Evolutionary conservation across 2,888 invertebrate genomes (phyloP).

Genomic region (Diaperis boleti): DNA sequence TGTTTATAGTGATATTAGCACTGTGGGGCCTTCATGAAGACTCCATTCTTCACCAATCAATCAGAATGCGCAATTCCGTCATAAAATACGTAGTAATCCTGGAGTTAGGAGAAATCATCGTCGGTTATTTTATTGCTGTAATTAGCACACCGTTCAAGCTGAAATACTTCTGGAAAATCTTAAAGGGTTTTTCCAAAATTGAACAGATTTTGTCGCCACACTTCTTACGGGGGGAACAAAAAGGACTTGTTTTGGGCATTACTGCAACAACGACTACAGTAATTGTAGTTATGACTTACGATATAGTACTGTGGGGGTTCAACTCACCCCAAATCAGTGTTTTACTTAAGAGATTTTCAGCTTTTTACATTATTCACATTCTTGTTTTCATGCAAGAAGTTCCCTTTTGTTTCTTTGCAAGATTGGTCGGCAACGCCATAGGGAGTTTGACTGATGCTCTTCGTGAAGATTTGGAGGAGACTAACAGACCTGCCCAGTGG

Average conservation of each 20-base stretch:
- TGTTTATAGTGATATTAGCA: conserved; percentile 1
- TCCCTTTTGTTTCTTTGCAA: conserved; percentile 1
- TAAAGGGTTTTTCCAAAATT: conserved; percentile 4
- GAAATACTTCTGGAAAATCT: conserved; percentile 21
- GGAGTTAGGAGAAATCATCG: conserved; percentile 23
- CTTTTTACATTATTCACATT: not conserved
- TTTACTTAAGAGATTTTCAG: not conserved
- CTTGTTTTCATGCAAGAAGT: not conserved
- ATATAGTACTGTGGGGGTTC: not conserved
- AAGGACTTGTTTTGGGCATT: not conserved
- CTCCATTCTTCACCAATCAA: not conserved
- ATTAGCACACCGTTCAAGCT: conserved; percentile 14
- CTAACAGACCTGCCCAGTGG: not conserved
- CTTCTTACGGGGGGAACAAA: not conserved
- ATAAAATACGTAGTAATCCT: conserved; percentile 18
- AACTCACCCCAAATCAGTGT: not conserved
- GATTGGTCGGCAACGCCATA: not conserved
- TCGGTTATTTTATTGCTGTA: conserved; percentile 16
- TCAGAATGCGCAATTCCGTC: conserved; percentile 15
- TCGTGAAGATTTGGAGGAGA: not conserved
- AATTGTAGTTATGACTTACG: not conserved
- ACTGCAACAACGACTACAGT: too few relatives aligned
- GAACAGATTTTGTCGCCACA: not conserved
- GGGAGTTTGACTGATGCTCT: not conserved
- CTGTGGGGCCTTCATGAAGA: conserved; percentile 1